phyloP scores from a whole-genome alignment of 2,888 invertebrate species.

The Nemapogon koenigi region DNA sequence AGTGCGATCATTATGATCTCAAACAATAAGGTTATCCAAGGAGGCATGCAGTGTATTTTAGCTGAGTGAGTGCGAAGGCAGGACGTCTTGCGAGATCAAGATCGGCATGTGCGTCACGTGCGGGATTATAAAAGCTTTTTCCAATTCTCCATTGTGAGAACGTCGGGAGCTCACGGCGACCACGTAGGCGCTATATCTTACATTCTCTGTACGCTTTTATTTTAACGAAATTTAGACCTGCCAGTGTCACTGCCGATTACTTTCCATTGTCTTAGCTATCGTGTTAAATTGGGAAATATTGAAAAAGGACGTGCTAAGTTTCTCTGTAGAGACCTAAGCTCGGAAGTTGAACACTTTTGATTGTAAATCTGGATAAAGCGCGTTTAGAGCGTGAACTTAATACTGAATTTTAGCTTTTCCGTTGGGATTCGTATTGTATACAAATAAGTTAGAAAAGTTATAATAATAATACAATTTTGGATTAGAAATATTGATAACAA shows the following conservation, averaged over 20 bases:
- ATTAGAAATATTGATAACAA: no score
- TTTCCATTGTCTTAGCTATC: constrained; percentile 53
- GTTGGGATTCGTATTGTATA: no score
- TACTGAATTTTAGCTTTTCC: not conserved
- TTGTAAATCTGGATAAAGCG: not conserved
- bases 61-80: constrained; percentile 2
- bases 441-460: no score
- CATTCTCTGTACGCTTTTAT: constrained; percentile 59
- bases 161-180: constrained; percentile 48
- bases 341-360: not conserved
- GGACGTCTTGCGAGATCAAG: constrained; percentile 18
- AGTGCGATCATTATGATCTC: not conserved
- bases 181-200: constrained; percentile 64
- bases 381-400: not conserved
- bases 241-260: constrained; percentile 56
- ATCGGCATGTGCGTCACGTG: constrained; percentile 59
- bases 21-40: constrained; percentile 6
- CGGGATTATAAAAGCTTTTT: constrained; percentile 65
- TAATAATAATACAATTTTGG: no score
- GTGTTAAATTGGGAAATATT: constrained; percentile 61
- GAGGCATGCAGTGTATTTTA: constrained; percentile 6
- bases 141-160: constrained; percentile 61
- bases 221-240: constrained; percentile 61
- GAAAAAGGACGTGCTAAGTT: constrained; percentile 56
- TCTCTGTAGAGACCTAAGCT: constrained; percentile 19